Evolutionary conservation across 2,113 vertebrate species (phyloP).

Genomic region (Etia nguti): DNA sequence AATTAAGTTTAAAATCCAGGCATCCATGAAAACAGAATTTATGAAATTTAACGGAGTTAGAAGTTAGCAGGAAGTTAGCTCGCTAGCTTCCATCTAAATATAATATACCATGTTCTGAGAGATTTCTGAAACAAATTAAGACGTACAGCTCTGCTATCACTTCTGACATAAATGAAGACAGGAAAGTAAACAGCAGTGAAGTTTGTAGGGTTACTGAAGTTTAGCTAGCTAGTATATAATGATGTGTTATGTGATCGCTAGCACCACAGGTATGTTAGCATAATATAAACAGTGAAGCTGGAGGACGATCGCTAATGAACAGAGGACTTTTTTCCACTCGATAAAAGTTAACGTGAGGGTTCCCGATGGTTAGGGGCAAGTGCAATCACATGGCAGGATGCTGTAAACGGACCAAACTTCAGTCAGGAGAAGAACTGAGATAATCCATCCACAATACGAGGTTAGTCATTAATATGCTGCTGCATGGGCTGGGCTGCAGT

Average conservation of each 20-base stretch:
- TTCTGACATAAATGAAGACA: neutral
- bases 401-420: neutral
- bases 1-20: neutral
- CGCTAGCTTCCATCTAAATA: neutral
- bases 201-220: neutral
- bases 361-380: neutral
- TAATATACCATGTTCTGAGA: neutral
- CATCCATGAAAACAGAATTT: neutral
- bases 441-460: neutral
- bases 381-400: neutral
- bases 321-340: no score
- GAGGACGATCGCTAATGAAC: no score
- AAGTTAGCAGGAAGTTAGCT: neutral
- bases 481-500: no score
- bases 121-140: neutral
- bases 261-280: fast-evolving
- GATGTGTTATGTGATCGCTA: neutral
- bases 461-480: neutral
- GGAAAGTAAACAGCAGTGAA: neutral
- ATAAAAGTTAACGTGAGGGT: fast-evolving
- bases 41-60: neutral
- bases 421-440: neutral
- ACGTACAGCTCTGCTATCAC: neutral
- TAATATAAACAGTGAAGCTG: neutral
- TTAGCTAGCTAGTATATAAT: neutral